Conservation (phyloP, 2,888 invertebrate genomes). For the Barypeithes pellucidus region DNA sequence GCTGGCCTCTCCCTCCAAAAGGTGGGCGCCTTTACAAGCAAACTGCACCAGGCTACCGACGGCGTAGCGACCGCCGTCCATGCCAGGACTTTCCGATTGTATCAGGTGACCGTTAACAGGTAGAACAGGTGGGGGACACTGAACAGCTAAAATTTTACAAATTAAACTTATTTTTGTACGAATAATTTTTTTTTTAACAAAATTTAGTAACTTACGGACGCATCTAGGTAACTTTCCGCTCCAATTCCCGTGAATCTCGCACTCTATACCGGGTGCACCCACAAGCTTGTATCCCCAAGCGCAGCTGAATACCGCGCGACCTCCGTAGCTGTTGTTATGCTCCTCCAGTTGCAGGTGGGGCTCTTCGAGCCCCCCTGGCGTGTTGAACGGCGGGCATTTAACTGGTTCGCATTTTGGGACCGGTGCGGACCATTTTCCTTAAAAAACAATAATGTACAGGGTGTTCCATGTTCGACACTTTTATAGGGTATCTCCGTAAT, state of each 20-base stretch:
- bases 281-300: slow-evolving; percentile 87
- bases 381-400: slow-evolving; percentile 82
- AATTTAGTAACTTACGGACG: slow-evolving; percentile 76
- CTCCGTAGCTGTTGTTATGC: slow-evolving; percentile 87
- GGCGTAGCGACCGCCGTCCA: slow-evolving; percentile 78
- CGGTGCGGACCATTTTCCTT: slow-evolving; percentile 85
- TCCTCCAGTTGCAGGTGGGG: slow-evolving; percentile 84
- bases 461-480: too few relatives aligned
- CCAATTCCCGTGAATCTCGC: slow-evolving; percentile 86
- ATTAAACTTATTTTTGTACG: too few relatives aligned
- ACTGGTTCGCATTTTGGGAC: slow-evolving; percentile 85
- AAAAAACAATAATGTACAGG: background rate
- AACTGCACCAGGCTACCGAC: slow-evolving; percentile 89
- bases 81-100: slow-evolving; percentile 72
- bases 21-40: slow-evolving; percentile 80
- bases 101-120: slow-evolving; percentile 82
- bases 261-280: slow-evolving; percentile 85
- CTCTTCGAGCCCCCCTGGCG: slow-evolving; percentile 78
- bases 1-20: slow-evolving; percentile 83
- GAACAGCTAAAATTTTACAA: slow-evolving; percentile 77
- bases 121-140: slow-evolving; percentile 83
- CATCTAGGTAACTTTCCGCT: slow-evolving; percentile 85
- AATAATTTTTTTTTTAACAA: background rate
- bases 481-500: too few relatives aligned
- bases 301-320: slow-evolving; percentile 86